Conservation (phyloP, 2,797 vertebrate species). For the Sebastes diploproa region DNA sequence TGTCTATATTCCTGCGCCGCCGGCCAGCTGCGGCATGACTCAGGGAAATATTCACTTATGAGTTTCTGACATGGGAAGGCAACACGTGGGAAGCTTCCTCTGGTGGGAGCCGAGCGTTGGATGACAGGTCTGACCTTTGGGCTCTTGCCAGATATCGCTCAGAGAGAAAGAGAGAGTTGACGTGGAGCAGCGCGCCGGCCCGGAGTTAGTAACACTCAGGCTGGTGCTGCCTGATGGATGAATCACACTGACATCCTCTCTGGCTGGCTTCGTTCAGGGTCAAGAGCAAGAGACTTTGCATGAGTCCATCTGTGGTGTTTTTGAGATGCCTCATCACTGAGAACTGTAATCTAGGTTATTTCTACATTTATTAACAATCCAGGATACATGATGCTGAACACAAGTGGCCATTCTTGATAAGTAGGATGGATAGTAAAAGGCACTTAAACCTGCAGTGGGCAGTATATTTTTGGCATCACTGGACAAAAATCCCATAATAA, state of each 20-base stretch:
- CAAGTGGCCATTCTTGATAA: background rate
- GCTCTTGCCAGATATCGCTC: slow-evolving; percentile 41
- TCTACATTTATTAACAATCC: background rate
- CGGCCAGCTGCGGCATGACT: slow-evolving; percentile 33
- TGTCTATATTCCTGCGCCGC: background rate
- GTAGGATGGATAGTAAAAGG: no score
- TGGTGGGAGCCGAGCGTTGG: slow-evolving; percentile 20
- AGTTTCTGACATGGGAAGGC: slow-evolving; percentile 37
- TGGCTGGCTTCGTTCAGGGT: slow-evolving; percentile 36
- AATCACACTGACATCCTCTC: slow-evolving; percentile 47
- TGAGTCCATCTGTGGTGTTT: background rate
- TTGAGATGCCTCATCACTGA: slow-evolving; percentile 8
- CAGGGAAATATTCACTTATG: slow-evolving; percentile 46
- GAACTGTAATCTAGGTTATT: background rate
- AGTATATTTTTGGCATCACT: no score
- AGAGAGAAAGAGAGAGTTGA: slow-evolving; percentile 19
- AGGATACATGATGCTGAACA: background rate
- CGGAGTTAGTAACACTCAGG: slow-evolving; percentile 42
- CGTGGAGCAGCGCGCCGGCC: background rate
- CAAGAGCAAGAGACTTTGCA: background rate
- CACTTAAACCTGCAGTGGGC: background rate
- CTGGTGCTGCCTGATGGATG: slow-evolving; percentile 42
- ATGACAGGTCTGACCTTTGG: slow-evolving; percentile 57
- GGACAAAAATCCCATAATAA: no score
- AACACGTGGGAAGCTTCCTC: slow-evolving; percentile 55